Percentiles rank a stretch among this genome's conserved stretches.
phyloP scores from a whole-genome alignment of 2,888 invertebrate genomes.

The Melanchra persicariae region DNA sequence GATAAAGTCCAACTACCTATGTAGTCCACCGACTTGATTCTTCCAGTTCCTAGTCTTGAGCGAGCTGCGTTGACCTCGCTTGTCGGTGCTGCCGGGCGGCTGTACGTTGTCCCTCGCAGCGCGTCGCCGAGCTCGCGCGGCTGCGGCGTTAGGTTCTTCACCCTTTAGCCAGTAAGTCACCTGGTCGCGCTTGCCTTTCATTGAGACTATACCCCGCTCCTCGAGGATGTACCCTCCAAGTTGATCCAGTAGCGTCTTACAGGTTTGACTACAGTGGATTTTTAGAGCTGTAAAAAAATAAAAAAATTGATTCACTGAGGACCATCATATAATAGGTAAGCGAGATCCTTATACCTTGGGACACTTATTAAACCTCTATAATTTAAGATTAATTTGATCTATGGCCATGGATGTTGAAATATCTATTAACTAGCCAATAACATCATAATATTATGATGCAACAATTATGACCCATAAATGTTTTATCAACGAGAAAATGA shows the following conservation, averaged over 20 bases:
- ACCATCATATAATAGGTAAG: no score
- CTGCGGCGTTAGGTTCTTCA: constrained; percentile 92
- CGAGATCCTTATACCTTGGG: no score
- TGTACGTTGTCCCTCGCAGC: constrained; percentile 83
- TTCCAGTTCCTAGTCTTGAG: constrained; percentile 92
- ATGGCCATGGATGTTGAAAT: no score
- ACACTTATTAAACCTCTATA: no score
- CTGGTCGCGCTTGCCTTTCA: constrained; percentile 96
- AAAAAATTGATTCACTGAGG: no score
- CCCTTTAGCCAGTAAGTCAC: constrained; percentile 95
- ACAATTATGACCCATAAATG: no score
- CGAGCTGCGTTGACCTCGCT: constrained; percentile 88
- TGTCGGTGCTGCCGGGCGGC: constrained; percentile 81
- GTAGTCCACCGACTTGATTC: constrained; percentile 87
- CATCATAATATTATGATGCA: no score
- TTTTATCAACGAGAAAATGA: no score
- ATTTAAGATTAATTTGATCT: no score
- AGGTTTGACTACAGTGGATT: constrained; percentile 95
- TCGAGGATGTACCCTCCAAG: constrained; percentile 94
- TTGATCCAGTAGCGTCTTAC: constrained; percentile 92
- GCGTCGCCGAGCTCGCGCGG: constrained; percentile 86
- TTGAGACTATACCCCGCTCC: constrained; percentile 94
- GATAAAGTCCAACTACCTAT: constrained; percentile 77
- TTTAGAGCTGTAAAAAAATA: constrained; percentile 91
- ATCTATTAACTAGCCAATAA: no score